phyloP scores from a whole-genome alignment of 2,888 invertebrate species.

The Patella depressa region DNA sequence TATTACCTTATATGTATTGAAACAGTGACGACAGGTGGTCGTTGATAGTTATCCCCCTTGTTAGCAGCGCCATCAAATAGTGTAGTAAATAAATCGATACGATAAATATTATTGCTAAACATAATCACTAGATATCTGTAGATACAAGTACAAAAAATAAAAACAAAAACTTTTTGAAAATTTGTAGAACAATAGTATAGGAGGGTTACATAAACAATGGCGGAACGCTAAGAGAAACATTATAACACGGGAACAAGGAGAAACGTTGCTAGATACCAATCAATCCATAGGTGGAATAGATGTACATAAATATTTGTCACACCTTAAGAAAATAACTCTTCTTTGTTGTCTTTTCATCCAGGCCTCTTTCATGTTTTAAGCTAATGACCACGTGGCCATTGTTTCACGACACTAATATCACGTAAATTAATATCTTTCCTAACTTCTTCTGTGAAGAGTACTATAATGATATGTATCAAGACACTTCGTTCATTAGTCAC shows the following conservation, averaged over 20 bases:
- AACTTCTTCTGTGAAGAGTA: too few relatives aligned
- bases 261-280: neutral
- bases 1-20: too few relatives aligned
- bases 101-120: neutral
- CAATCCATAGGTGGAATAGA: neutral
- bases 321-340: slow-evolving; percentile 7
- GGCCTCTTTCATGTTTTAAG: slow-evolving; percentile 2
- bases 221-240: slow-evolving; percentile 3
- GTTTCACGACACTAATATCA: neutral
- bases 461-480: too few relatives aligned
- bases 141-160: slow-evolving; percentile 1
- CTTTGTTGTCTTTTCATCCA: neutral
- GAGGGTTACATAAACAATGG: neutral
- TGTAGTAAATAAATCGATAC: neutral
- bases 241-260: neutral
- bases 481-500: too few relatives aligned
- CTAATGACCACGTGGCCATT: slow-evolving; percentile 3
- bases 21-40: too few relatives aligned
- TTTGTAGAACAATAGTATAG: slow-evolving; percentile 9
- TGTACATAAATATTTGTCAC: slow-evolving; percentile 7
- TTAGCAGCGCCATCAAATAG: too few relatives aligned
- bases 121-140: slow-evolving; percentile 6
- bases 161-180: slow-evolving; percentile 10
- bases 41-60: too few relatives aligned
- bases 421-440: neutral